phyloP scores from a whole-genome alignment of 2,797 vertebrate genomes.

The Sparus aurata region DNA sequence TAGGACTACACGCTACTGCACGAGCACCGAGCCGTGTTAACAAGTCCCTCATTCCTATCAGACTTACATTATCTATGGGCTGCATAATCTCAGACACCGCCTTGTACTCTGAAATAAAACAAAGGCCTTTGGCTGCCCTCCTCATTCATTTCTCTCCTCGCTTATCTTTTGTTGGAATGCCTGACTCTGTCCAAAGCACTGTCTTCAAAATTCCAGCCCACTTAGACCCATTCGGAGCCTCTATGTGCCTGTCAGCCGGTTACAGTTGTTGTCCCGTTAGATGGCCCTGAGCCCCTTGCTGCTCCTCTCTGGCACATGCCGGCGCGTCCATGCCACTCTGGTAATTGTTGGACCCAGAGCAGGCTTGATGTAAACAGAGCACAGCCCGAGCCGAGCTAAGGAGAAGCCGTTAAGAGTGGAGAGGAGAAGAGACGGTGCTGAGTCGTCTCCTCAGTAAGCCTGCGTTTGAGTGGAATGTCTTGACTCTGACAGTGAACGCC shows the following conservation, averaged over 20 bases:
- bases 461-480: conserved; percentile 73
- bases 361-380: conserved; percentile 71
- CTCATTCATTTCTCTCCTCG: conserved; percentile 64
- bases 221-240: conserved; percentile 57
- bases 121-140: conserved; percentile 76
- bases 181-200: conserved; percentile 67
- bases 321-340: conserved; percentile 56
- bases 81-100: conserved; percentile 71
- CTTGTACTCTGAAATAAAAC: conserved; percentile 73
- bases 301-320: conserved; percentile 44
- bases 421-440: conserved; percentile 44
- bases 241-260: conserved; percentile 52
- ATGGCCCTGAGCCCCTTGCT: conserved; percentile 33
- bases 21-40: conserved; percentile 41
- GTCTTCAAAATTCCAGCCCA: conserved; percentile 66
- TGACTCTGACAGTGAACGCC: conserved; percentile 71
- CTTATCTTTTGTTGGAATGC: conserved; percentile 79
- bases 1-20: conserved; percentile 67
- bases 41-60: conserved; percentile 67
- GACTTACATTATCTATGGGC: conserved; percentile 59
- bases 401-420: conserved; percentile 37
- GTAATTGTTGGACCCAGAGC: conserved; percentile 68
- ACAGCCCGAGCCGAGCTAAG: conserved; percentile 40
- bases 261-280: conserved; percentile 57
- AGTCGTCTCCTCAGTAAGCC: conserved; percentile 58